Conservation (phyloP, 2,113 vertebrate genomes). For the Rhizomys pruinosus region DNA sequence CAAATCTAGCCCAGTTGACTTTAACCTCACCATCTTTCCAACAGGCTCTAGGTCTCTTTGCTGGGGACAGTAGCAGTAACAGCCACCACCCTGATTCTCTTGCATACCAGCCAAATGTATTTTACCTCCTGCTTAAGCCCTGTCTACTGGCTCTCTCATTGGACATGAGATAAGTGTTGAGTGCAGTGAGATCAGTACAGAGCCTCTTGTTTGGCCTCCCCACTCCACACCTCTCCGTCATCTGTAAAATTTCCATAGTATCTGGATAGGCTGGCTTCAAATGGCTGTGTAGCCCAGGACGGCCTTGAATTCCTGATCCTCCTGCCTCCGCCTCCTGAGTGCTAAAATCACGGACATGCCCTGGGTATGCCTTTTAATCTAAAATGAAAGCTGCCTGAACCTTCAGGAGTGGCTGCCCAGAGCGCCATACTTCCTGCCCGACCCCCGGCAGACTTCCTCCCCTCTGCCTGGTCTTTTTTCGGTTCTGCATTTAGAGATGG, state of each 20-base stretch:
- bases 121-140: background rate
- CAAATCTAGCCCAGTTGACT: background rate
- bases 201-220: background rate
- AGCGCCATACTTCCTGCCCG: background rate
- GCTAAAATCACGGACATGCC: background rate
- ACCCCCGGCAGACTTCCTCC: background rate
- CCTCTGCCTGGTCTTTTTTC: background rate
- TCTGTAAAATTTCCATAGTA: background rate
- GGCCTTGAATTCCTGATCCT: background rate
- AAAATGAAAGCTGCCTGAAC: background rate
- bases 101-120: background rate
- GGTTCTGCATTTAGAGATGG: constrained; percentile 74
- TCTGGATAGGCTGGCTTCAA: background rate
- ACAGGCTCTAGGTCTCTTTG: accelerated
- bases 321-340: background rate
- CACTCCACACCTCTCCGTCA: background rate
- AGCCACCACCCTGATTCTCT: accelerated
- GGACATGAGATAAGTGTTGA: background rate
- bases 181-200: accelerated
- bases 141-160: background rate
- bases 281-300: background rate
- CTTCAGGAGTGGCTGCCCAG: background rate
- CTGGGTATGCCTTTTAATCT: background rate
- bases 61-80: background rate
- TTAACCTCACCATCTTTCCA: background rate